Evolutionary conservation across 2,888 invertebrate species (phyloP).

Genomic region (Syrista parreyssii): DNA sequence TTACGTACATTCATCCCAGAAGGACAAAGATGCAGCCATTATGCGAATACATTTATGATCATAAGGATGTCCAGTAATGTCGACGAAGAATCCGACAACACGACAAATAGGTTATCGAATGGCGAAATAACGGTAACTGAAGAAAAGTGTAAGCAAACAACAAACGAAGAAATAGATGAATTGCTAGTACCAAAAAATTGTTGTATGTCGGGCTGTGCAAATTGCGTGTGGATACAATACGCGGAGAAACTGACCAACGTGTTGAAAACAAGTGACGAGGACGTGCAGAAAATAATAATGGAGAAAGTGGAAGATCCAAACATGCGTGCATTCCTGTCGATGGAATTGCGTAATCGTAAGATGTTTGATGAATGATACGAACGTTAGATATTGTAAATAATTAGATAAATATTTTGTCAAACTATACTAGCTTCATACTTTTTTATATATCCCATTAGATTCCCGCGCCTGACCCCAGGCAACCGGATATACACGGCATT

Average conservation of each 20-base stretch:
- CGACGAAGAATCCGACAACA: neutral
- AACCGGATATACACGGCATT: neutral
- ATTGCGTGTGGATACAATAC: constrained; percentile 94
- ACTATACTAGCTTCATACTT: neutral
- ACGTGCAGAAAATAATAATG: constrained; percentile 77
- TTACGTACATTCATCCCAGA: neutral
- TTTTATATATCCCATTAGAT: constrained; percentile 31
- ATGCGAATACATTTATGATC: neutral
- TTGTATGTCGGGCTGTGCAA: constrained; percentile 92
- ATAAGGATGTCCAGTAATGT: neutral
- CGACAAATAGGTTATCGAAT: neutral
- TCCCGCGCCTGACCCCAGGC: neutral
- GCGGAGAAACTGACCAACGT: constrained; percentile 80
- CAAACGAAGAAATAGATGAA: constrained; percentile 67
- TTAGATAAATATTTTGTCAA: neutral
- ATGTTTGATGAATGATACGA: neutral
- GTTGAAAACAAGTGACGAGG: constrained; percentile 75
- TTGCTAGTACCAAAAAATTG: constrained; percentile 83
- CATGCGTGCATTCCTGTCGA: constrained; percentile 82
- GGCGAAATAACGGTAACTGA: neutral
- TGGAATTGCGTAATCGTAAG: constrained; percentile 72
- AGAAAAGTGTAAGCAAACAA: neutral
- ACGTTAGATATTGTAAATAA: neutral
- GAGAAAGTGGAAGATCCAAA: constrained; percentile 83
- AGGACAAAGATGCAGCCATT: neutral